These are phyloP conservation scores for Riptortus pedestris DNA, from an alignment of 1,140 invertebrate genomes.

Conservation along the genomic window DNA sequence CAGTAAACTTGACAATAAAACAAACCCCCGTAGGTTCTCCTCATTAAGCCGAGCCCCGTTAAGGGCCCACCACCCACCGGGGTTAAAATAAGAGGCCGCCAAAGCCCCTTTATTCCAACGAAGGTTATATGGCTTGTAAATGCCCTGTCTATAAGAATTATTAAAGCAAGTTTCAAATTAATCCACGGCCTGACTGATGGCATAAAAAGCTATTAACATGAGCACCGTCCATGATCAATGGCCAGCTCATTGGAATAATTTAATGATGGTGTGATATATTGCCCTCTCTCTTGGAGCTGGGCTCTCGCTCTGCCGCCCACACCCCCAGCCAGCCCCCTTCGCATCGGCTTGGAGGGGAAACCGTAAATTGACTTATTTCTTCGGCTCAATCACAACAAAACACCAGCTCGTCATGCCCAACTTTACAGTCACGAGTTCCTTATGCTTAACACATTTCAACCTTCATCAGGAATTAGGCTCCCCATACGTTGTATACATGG, in stretches of 20 bases:
- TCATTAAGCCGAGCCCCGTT: neutral
- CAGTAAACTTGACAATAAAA: conserved; percentile 14
- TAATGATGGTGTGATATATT: conserved; percentile 31
- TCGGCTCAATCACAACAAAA: neutral
- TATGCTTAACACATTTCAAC: too few species aligned
- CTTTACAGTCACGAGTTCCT: too few species aligned
- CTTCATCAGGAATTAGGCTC: too few species aligned
- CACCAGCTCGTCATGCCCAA: too few species aligned
- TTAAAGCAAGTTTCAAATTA: conserved; percentile 32
- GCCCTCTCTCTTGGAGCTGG: conserved; percentile 10
- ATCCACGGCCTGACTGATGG: conserved; percentile 31
- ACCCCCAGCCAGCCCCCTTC: neutral
- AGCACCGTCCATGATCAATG: conserved; percentile 27
- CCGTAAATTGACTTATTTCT: conserved; percentile 1
- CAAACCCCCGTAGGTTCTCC: neutral
- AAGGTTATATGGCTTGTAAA: conserved; percentile 29
- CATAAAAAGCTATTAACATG: conserved; percentile 31
- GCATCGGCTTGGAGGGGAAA: too few species aligned
- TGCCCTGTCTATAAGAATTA: conserved; percentile 32
- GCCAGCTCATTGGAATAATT: conserved; percentile 30
- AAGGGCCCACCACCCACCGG: neutral
- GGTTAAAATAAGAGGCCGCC: neutral
- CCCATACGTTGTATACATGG: too few species aligned
- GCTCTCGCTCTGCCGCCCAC: neutral
- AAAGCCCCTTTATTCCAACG: conserved; percentile 24